These are phyloP conservation scores for Drosophila macrospina DNA, from an alignment of 2,888 invertebrate species.

Conservation along the genomic window DNA sequence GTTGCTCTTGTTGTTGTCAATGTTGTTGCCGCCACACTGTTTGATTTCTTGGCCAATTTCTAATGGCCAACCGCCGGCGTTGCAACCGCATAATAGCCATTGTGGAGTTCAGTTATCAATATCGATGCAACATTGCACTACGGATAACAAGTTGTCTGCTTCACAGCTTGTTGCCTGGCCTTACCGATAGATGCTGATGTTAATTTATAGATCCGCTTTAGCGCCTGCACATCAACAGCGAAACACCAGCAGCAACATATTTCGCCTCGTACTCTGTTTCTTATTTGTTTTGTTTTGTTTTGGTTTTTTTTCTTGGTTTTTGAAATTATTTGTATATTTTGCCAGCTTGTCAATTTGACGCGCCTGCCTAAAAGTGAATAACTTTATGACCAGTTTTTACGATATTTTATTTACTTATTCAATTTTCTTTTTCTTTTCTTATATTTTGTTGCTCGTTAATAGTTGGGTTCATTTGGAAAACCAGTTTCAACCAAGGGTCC, in stretches of 20 bases:
- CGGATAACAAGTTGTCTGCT: constrained; percentile 28
- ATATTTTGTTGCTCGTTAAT: constrained; percentile 32
- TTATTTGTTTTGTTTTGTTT: constrained; percentile 43
- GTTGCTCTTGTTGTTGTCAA: constrained; percentile 35
- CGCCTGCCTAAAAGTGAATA: constrained; percentile 45
- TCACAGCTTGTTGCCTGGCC: constrained; percentile 42
- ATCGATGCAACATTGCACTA: constrained; percentile 39
- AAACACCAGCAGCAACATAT: constrained; percentile 21
- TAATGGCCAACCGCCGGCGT: constrained; percentile 55
- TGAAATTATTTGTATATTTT: constrained; percentile 46
- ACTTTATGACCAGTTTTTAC: constrained; percentile 49
- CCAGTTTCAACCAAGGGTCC: constrained; percentile 46
- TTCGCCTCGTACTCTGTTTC: constrained; percentile 21
- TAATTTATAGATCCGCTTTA: constrained; percentile 67
- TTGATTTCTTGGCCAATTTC: constrained; percentile 78
- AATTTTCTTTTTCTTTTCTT: constrained; percentile 12
- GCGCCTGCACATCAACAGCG: constrained; percentile 27
- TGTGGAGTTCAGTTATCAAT: constrained; percentile 45
- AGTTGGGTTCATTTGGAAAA: constrained; percentile 48
- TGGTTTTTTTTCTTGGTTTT: no score
- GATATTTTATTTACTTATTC: constrained; percentile 21
- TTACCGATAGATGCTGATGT: constrained; percentile 40
- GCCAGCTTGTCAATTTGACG: constrained; percentile 57
- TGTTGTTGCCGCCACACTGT: constrained; percentile 63
- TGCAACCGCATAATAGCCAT: constrained; percentile 32